phyloP scores from a whole-genome alignment of 2,113 vertebrate species.

The Arizona elegans region DNA sequence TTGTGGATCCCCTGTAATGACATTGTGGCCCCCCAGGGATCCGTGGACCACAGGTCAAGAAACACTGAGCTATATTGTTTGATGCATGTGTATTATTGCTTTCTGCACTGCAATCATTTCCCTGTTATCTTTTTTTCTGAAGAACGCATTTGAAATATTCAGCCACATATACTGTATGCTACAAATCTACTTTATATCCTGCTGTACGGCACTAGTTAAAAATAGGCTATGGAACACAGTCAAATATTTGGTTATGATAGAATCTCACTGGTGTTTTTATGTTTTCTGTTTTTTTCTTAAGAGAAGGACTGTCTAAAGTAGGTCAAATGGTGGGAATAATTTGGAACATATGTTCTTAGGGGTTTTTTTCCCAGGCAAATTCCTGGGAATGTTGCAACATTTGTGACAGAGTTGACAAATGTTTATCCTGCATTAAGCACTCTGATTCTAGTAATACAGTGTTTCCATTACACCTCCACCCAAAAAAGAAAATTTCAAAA shows the following conservation, averaged over 20 bases:
- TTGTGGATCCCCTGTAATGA: not conserved
- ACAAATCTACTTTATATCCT: not conserved
- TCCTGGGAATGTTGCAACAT: not conserved
- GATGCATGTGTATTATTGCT: not conserved
- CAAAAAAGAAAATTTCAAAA: not conserved
- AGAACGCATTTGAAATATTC: not conserved
- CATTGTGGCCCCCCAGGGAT: not conserved
- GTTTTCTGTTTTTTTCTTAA: not conserved
- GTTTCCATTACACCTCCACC: not conserved
- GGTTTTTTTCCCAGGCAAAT: not conserved
- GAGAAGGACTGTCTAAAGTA: not conserved
- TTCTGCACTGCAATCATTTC: not conserved
- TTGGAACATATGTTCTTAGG: not conserved
- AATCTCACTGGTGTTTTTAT: not conserved
- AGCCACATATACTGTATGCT: no score
- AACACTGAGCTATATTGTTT: not conserved
- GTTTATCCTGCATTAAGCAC: not conserved
- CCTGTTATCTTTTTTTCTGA: not conserved
- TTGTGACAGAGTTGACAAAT: not conserved
- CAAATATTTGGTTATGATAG: not conserved
- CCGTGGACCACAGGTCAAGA: not conserved
- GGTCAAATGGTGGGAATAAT: not conserved
- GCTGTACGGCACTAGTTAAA: not conserved
- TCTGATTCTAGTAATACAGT: not conserved
- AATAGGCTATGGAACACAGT: not conserved